Conservation (phyloP, 1,140 invertebrate genomes). For the Notospermus geniculatus region DNA sequence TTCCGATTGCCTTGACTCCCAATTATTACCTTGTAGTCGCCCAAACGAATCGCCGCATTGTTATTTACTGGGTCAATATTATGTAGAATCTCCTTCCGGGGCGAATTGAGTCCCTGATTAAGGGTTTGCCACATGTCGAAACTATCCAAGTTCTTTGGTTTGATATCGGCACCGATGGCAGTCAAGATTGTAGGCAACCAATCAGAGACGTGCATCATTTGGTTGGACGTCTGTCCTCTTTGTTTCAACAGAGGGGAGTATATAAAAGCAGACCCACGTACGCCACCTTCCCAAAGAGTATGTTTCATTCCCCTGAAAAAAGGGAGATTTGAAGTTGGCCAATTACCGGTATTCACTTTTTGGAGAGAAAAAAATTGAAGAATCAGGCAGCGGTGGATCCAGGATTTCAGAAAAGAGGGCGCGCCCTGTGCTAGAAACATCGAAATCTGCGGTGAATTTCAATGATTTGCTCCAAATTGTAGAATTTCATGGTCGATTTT, state of each 20-base stretch:
- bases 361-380: no score
- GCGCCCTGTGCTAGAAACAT: no score
- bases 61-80: slow-evolving; percentile 83
- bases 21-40: slow-evolving; percentile 78
- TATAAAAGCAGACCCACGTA: slow-evolving; percentile 73
- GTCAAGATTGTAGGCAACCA: slow-evolving; percentile 81
- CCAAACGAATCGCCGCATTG: slow-evolving; percentile 69
- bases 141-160: slow-evolving; percentile 69
- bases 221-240: slow-evolving; percentile 62
- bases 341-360: no score
- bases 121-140: slow-evolving; percentile 73
- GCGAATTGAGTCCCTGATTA: slow-evolving; percentile 60
- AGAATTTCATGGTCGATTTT: no score
- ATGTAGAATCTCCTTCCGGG: slow-evolving; percentile 70
- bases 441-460: no score
- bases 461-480: no score
- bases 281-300: slow-evolving; percentile 86
- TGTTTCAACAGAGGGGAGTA: slow-evolving; percentile 71
- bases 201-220: slow-evolving; percentile 80
- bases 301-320: slow-evolving; percentile 65
- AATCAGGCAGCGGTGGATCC: no score
- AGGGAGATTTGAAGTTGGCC: slow-evolving; percentile 10
- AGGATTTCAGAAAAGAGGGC: no score
- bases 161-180: slow-evolving; percentile 56
- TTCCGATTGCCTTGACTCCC: slow-evolving; percentile 50